phyloP scores from a whole-genome alignment of 2,113 vertebrate species.

The Zapornia atra region DNA sequence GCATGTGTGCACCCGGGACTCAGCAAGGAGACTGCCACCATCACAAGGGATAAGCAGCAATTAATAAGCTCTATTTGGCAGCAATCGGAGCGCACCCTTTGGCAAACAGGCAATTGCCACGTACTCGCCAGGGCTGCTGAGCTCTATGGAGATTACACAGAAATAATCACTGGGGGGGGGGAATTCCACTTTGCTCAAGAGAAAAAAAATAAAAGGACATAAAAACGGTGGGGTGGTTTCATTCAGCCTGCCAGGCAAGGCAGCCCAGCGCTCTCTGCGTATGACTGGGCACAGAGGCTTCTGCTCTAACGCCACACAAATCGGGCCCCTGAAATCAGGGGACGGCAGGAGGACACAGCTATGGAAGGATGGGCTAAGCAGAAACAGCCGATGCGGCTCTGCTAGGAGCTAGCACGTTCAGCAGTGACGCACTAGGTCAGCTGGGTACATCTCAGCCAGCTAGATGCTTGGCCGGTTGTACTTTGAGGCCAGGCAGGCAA shows the following conservation, averaged over 20 bases:
- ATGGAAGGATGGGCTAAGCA: background rate
- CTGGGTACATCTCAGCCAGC: background rate
- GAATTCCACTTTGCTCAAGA: background rate
- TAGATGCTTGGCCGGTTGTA: background rate
- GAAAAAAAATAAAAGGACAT: background rate
- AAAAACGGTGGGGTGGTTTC: background rate
- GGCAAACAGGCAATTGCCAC: background rate
- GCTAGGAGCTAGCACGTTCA: background rate
- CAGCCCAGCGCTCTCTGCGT: background rate
- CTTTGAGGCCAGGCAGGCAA: background rate
- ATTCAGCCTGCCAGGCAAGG: background rate
- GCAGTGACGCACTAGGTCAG: background rate
- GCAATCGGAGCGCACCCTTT: background rate
- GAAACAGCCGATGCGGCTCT: background rate
- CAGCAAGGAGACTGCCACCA: background rate
- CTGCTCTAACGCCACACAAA: background rate
- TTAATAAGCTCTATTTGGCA: constrained; percentile 51
- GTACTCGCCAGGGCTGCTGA: background rate
- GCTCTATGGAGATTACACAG: background rate
- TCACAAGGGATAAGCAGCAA: background rate
- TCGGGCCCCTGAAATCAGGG: background rate
- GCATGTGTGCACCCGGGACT: background rate
- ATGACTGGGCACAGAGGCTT: background rate
- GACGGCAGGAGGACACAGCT: background rate
- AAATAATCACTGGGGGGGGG: background rate